Conservation (phyloP, 1,140 invertebrate genomes). For the Stenopsyche tienmushanensis region DNA sequence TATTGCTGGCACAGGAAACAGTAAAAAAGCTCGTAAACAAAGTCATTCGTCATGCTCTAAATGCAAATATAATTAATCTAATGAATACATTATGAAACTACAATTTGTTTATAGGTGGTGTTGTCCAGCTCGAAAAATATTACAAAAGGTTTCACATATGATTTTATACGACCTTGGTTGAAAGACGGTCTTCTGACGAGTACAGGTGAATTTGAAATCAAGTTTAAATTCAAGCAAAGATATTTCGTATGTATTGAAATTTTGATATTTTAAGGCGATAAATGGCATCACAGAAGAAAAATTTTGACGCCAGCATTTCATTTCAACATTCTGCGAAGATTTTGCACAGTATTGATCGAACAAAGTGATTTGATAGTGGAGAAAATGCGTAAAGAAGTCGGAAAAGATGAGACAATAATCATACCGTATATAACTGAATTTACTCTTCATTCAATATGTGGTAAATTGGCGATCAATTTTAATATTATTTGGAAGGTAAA, state of each 20-base stretch:
- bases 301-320: slow-evolving; percentile 88
- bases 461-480: no score
- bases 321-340: slow-evolving; percentile 82
- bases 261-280: no score
- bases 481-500: not conserved
- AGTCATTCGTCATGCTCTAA: no score
- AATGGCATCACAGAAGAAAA: no score
- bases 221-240: no score
- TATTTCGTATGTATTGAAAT: no score
- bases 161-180: slow-evolving; percentile 19
- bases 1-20: no score
- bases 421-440: slow-evolving; percentile 42
- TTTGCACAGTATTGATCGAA: slow-evolving; percentile 56
- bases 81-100: no score
- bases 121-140: slow-evolving; percentile 34
- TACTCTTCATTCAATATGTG: slow-evolving; percentile 46
- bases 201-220: no score
- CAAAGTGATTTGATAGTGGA: slow-evolving; percentile 42
- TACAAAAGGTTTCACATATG: not conserved
- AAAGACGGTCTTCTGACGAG: slow-evolving; percentile 17
- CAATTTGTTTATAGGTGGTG: slow-evolving; percentile 30
- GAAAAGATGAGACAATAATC: slow-evolving; percentile 40
- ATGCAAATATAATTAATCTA: no score
- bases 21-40: no score
- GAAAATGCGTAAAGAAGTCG: slow-evolving; percentile 35